Evolutionary conservation across 2,113 vertebrate species (phyloP), one percentile per base, ranked within the genome.

Genomic region (Indri indri): DNA sequence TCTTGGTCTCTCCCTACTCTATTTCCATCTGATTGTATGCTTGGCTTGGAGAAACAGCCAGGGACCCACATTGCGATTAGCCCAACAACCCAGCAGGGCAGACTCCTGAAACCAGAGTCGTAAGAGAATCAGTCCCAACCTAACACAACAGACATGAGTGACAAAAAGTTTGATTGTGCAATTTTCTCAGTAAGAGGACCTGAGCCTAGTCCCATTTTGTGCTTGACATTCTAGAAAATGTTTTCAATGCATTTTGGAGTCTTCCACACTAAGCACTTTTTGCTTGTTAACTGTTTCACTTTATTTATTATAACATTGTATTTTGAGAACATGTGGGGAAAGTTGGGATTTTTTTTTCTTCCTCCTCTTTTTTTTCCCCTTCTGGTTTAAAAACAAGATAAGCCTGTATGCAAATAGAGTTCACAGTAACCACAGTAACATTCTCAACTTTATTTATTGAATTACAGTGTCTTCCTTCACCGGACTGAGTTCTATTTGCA

Each of bases 321-420:
- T 86, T 96, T 66, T 85, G 88, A 89, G 71, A 96, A 68, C 76
- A 3, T 74, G 82, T 23, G 61, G 85, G 20, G n/a, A 70, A 96
- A 95, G 93, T 89, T 74, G 63, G 95, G 73, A 93, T 94, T 97
- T 95, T 94, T 94, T 94, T 93, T 45, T 45, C 42, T 13, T 32
- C 13, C 52, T 37, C 32, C 42, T n/a, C 27, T 71, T n/a, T 30
- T 25, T 8, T 17, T 20, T 17, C 27, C 4, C 45, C 80, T 87
- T 87, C 61, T 92, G 94, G 95, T 95, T 96, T 97, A 95, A 97
- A 97, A 97, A 96, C 97, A 97, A 96, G 96, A 96, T 97, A 97
- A 97, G 90, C 87, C 91, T 90, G 87, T 81, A 97, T 96, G 97
- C 96, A 97, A 96, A 98, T 95, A 82, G 70, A 93, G 91, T 88